Evolutionary conservation across 2,888 invertebrate species (phyloP).

Genomic region (Fragum fragum): DNA sequence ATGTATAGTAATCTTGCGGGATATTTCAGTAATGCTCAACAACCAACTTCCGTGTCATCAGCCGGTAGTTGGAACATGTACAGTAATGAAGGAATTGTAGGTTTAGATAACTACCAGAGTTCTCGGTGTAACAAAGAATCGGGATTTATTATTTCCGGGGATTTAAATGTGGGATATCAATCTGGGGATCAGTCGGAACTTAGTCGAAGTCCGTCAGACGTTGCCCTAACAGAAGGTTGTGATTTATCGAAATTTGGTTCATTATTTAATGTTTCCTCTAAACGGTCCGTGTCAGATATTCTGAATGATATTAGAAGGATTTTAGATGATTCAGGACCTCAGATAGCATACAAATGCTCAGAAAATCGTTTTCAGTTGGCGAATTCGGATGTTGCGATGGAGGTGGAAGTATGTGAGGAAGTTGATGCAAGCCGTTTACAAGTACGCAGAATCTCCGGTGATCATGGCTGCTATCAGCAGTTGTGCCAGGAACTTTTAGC

Average conservation of each 20-base stretch:
- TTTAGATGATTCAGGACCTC: slow-evolving; percentile 76
- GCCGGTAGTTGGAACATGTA: slow-evolving; percentile 47
- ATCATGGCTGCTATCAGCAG: slow-evolving; percentile 79
- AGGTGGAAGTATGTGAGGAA: slow-evolving; percentile 80
- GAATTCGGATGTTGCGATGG: slow-evolving; percentile 80
- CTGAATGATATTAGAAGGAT: slow-evolving; percentile 78
- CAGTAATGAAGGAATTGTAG: slow-evolving; percentile 49
- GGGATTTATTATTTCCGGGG: slow-evolving; percentile 47
- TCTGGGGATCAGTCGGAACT: slow-evolving; percentile 39
- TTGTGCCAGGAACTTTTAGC: slow-evolving; percentile 81
- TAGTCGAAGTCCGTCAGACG: slow-evolving; percentile 28
- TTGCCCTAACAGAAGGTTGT: slow-evolving; percentile 36
- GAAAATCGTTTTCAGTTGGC: slow-evolving; percentile 78
- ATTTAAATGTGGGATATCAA: slow-evolving; percentile 41
- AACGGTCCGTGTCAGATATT: slow-evolving; percentile 79
- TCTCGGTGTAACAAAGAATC: slow-evolving; percentile 39
- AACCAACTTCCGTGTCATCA: slow-evolving; percentile 29
- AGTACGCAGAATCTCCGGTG: slow-evolving; percentile 82
- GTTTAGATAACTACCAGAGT: slow-evolving; percentile 43
- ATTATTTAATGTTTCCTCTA: slow-evolving; percentile 69
- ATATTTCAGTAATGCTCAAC: slow-evolving; percentile 42
- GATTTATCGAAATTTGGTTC: slow-evolving; percentile 59
- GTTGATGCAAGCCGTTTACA: slow-evolving; percentile 78
- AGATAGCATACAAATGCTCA: slow-evolving; percentile 79
- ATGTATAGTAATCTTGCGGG: slow-evolving; percentile 45